Percentiles rank a stretch among this genome's conserved stretches.
Conservation (phyloP, 2,888 invertebrate genomes). For the Magallana nippona region DNA sequence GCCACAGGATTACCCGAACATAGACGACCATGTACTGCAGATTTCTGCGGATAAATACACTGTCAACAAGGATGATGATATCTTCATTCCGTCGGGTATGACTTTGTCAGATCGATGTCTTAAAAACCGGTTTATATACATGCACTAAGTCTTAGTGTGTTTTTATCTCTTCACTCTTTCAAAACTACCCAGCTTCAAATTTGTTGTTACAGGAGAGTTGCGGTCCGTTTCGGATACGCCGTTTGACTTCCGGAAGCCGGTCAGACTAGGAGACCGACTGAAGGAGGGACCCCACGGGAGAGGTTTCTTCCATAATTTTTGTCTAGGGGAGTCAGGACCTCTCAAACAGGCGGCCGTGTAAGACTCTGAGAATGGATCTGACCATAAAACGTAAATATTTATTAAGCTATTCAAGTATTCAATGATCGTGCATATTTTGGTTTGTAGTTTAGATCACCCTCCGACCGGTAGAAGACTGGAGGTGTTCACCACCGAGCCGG, state of each 20-base stretch:
- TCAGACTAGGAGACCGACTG: constrained; percentile 85
- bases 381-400: too few relatives aligned
- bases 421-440: not conserved
- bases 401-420: too few relatives aligned
- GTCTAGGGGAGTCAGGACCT: constrained; percentile 81
- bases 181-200: too few relatives aligned
- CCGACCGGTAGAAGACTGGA: constrained; percentile 87
- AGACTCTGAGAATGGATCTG: not conserved
- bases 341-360: constrained; percentile 64
- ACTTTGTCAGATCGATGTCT: not conserved
- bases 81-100: constrained; percentile 70
- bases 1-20: constrained; percentile 41
- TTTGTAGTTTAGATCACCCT: constrained; percentile 72
- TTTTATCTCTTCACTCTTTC: too few relatives aligned
- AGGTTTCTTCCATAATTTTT: constrained; percentile 93
- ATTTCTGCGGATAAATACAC: constrained; percentile 90
- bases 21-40: constrained; percentile 71
- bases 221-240: constrained; percentile 86
- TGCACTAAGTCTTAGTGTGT: not conserved
- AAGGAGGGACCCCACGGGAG: constrained; percentile 84
- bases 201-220: constrained; percentile 84
- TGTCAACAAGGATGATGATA: constrained; percentile 83
- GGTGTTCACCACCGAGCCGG: constrained; percentile 92
- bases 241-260: constrained; percentile 87
- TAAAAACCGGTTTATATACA: not conserved